Evolutionary conservation across 2,113 vertebrate species (phyloP), one percentile per base, ranked within the genome.

Genomic region (Cheirogaleus medius): DNA sequence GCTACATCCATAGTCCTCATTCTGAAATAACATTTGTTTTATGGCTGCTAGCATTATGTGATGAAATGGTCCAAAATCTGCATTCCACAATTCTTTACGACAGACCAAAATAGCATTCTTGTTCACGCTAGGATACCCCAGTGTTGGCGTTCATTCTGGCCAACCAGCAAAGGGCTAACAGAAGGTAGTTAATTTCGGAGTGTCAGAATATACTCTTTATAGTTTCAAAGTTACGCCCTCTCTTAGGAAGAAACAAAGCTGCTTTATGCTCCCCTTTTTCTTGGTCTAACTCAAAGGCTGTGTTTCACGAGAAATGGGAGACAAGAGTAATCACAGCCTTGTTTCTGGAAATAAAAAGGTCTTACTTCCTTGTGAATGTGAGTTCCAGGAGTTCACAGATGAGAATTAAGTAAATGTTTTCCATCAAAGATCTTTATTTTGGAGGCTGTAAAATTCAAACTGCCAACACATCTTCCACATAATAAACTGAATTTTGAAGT

Each of bases 21-120:
- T 92, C 82, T 86, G 88, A 92, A 97, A 95, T 94, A 96, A 96
- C 77, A 92, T 92, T 97, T 96, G 85, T 95, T 97, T 97, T 97
- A 66, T 95, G 94, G 71, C 86, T 94, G 93, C 90, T 96, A 83
- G 63, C 7, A 82, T 60, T 60, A 94, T 94, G 60, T 93, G 95
- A 94, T 91, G 7, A 96, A 71, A 96, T 73, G 80, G 83, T 92
- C 92, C 87, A 66, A 97, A 95, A 64, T 85, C 93, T 97, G 27
- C 64, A 90, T 96, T 95, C 47, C 84, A 58, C 9, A 74, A 68
- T 88, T 96, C 84, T 92, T 92, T 89, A 78, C 73, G 73, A 90
- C 74, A 96, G 66, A 94, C 94, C 90, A 94, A 97, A 98, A 97
- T 54, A 92, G 39, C 66, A 32, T 93, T 95, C 80, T 94, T 44